Base-by-base conservation (phyloP, 1,140 invertebrate species). In the Pygmarrhopalites habei region DNA sequence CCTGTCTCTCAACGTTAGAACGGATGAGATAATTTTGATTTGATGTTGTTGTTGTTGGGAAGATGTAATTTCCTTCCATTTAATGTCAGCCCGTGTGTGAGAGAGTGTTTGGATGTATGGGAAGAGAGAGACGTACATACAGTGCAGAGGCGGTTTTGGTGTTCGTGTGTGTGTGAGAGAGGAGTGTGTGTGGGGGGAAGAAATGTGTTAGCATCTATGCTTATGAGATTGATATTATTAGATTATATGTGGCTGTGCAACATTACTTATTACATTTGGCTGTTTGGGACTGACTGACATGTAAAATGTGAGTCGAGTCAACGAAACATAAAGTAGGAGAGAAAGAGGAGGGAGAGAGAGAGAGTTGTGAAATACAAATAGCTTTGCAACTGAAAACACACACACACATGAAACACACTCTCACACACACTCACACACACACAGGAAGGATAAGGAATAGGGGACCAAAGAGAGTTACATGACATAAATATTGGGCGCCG, bases 401-500 rank as follows among this genome's bases (percentile, higher is more conserved):
- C 46, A 19, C 23, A 49, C 46, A 49, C 7, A 49, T 7, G 12
- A n/a, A n/a, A n/a, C n/a, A n/a, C n/a, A n/a, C 46, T 15, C 19
- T 7, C 19, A 49, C 19, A 19, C 19, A 49, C 12, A 21, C 23
- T 14, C 7, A 49, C 7, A n/a, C n/a, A n/a, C n/a, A n/a, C n/a
- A n/a, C n/a, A n/a, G n/a, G n/a, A n/a, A n/a, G n/a, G n/a, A n/a
- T n/a, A n/a, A n/a, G n/a, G n/a, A n/a, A n/a, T n/a, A n/a, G 19
- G 10, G 19, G 12, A 49, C 46, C 19, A 49, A 15, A 19, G 26
- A 55, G 51, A 32, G 26, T 28, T 28, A 21, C 5, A 55, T 55
- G 51, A 32, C 29, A 55, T 55, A 55, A 55, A 55, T 55, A 55
- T 55, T 32, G 25, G n/a, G n/a, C 21, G 14, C 7, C 51, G 29